phyloP scores from a whole-genome alignment of 2,113 vertebrate genomes.

The Hemicordylus capensis region DNA sequence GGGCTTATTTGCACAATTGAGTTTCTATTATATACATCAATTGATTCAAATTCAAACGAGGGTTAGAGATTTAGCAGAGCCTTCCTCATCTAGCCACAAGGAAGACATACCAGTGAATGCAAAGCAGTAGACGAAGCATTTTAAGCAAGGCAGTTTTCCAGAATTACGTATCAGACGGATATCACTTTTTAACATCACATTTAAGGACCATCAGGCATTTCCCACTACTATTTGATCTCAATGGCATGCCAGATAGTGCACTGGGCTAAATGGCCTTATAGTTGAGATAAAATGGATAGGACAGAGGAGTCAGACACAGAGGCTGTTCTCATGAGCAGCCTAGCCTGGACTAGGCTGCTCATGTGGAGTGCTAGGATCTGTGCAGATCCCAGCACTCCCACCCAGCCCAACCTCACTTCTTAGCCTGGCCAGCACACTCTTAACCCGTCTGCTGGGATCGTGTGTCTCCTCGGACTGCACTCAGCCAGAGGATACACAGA shows the following conservation, averaged over 20 bases:
- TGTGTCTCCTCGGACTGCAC: no score
- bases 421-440: no score
- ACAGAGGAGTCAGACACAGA: not conserved
- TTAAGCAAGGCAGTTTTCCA: not conserved
- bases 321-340: no score
- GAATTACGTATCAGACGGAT: no score
- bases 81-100: not conserved
- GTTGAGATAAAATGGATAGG: not conserved
- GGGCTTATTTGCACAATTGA: constrained; percentile 54
- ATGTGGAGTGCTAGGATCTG: no score
- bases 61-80: constrained; percentile 35
- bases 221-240: not conserved
- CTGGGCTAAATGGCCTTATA: not conserved
- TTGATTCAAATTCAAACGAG: constrained; percentile 59
- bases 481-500: no score
- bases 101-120: not conserved
- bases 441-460: no score
- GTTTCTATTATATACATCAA: constrained; percentile 10
- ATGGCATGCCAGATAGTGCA: not conserved
- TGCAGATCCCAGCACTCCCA: no score
- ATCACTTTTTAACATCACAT: no score
- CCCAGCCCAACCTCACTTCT: no score
- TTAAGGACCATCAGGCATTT: not conserved
- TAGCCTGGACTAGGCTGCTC: no score
- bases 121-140: no score